Evolutionary conservation across 2,797 vertebrate species (phyloP).

Genomic region (Australoheros facetus): DNA sequence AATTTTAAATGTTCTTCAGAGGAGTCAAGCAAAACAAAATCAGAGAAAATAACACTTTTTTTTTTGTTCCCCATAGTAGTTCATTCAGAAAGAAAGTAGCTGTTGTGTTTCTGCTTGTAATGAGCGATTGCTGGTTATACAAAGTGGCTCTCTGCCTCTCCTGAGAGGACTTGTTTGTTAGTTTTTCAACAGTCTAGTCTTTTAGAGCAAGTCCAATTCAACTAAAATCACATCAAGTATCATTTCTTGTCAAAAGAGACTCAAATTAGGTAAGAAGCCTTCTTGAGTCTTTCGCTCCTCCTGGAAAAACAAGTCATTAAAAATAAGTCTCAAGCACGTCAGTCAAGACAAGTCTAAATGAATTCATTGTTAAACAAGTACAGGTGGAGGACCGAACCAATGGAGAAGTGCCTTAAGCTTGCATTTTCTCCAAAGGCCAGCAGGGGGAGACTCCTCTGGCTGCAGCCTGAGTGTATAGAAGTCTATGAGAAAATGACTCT

Average conservation of each 20-base stretch:
- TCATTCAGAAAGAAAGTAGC: background rate
- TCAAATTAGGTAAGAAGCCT: background rate
- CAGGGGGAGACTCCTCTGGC: background rate
- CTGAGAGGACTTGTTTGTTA: background rate
- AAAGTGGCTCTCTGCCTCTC: background rate
- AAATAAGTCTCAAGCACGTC: too few species aligned
- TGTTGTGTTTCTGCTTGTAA: conserved; percentile 1
- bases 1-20: conserved; percentile 36
- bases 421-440: background rate
- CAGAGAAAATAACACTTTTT: conserved; percentile 4
- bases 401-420: background rate
- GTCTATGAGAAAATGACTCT: background rate
- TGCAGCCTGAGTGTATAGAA: background rate
- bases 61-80: background rate
- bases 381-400: too few species aligned
- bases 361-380: too few species aligned
- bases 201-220: background rate
- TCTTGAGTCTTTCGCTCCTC: background rate
- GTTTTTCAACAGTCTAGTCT: background rate
- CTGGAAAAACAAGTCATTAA: too few species aligned
- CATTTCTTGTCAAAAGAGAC: background rate
- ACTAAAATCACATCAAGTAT: background rate
- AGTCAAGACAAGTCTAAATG: too few species aligned
- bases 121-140: background rate
- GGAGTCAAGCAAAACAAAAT: conserved; percentile 29